phyloP scores from a whole-genome alignment of 1,140 invertebrate species.

The Orius laevigatus region DNA sequence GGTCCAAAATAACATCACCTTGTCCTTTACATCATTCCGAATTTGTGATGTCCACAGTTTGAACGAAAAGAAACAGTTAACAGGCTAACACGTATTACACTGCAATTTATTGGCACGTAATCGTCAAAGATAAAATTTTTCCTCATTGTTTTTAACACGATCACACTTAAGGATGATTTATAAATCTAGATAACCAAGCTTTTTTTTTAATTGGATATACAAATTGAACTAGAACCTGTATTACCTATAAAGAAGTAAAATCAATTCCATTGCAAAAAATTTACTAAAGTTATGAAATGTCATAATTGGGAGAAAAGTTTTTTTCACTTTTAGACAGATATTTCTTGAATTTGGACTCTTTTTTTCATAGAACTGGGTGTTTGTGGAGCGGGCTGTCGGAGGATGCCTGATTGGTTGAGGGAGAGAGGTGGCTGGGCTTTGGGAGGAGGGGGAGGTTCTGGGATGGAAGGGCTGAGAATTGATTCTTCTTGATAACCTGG shows the following conservation, averaged over 20 bases:
- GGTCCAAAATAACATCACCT: too few species aligned
- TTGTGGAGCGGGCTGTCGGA: slow-evolving; percentile 16
- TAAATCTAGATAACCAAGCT: too few species aligned
- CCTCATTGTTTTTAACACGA: too few species aligned
- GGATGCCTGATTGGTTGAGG: slow-evolving; percentile 15
- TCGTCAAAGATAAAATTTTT: too few species aligned
- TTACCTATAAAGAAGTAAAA: not conserved
- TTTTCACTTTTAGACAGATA: slow-evolving; percentile 18
- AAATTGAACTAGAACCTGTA: too few species aligned
- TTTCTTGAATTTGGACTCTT: slow-evolving; percentile 22
- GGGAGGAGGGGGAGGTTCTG: slow-evolving; percentile 20
- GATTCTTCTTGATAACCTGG: slow-evolving; percentile 28
- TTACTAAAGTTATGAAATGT: slow-evolving; percentile 5
- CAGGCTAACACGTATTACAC: too few species aligned
- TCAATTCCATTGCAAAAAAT: slow-evolving; percentile 10
- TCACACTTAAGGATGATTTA: too few species aligned
- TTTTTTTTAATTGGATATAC: too few species aligned
- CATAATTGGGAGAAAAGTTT: not conserved
- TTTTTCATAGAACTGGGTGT: slow-evolving; percentile 22
- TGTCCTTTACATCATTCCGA: too few species aligned
- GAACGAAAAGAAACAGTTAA: too few species aligned
- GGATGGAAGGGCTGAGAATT: slow-evolving; percentile 32
- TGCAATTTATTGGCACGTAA: too few species aligned
- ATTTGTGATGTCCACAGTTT: too few species aligned
- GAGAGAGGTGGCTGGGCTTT: slow-evolving; percentile 18